Base-by-base conservation (phyloP, 2,888 invertebrate genomes). In the Cephalotes varians region DNA sequence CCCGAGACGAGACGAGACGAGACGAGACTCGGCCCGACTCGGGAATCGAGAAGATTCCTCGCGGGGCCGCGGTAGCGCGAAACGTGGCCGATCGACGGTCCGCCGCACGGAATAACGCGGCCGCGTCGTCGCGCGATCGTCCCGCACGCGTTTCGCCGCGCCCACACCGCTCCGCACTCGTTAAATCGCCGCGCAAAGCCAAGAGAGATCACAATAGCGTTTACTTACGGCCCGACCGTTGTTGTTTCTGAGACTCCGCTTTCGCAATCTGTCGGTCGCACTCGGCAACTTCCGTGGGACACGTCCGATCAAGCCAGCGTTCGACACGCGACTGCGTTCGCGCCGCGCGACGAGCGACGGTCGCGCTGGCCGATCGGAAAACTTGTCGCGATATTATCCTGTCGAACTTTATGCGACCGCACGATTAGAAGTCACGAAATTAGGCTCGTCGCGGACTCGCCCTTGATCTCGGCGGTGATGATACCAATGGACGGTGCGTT, bases 181-280 rank as follows among this genome's bases (percentile, higher is more conserved):
- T 47, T 72, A 84, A 85, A 84, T 87, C 86, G 83, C 40, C 65
- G 15, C 79, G 31, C 80, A 88, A 91, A 87, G 77, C 67, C 81
- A 90, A 72, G 79, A 88, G 83, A 87, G 84, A 92, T 89, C 92
- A 91, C 90, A 92, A 91, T 92, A 94, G 93, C 94, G 93, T 93
- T 94, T 95, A 95, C 95, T 95, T 95, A 95, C 95, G 95, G 95
- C 94, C 64, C 95, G 94, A 94, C 93, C 94, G 94, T 95, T 95
- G 95, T 95, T 95, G 95, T 95, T 95, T 95, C 95, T 94, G 94
- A 94, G 93, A 93, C 64, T 44, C 64, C 44, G 92, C 93, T 93
- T 92, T 94, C 94, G 94, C 94, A 93, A 94, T 93, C 92, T 93
- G 91, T 94, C 94, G 94, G 93, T 91, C 92, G 90, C 86, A 90